Evolutionary conservation across 2,888 invertebrate genomes (phyloP).

Genomic region (Apodemia duryi): DNA sequence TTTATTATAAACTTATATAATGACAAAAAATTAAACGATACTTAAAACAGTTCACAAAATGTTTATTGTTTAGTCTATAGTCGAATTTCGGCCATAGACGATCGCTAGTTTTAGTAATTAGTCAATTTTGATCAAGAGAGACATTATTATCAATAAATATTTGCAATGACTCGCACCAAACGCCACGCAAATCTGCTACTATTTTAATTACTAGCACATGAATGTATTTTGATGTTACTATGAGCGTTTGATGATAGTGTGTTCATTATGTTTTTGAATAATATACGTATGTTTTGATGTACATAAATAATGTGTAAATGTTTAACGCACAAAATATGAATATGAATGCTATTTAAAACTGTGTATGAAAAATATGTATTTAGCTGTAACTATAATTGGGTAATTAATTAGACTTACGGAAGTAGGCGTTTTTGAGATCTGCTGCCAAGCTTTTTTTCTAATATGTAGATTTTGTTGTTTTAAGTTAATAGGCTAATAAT

Average conservation of each 20-base stretch:
- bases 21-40: too few species aligned
- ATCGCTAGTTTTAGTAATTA: too few species aligned
- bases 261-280: slow-evolving; percentile 68
- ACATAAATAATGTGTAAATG: slow-evolving; percentile 78
- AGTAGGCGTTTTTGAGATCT: slow-evolving; percentile 51
- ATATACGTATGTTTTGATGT: slow-evolving; percentile 77
- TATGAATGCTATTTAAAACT: slow-evolving; percentile 37
- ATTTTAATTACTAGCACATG: slow-evolving; percentile 30
- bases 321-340: slow-evolving; percentile 77
- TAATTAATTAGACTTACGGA: slow-evolving; percentile 60
- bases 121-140: too few species aligned
- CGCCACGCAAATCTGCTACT: not conserved
- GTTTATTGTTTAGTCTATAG: too few species aligned
- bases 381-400: slow-evolving; percentile 66
- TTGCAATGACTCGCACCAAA: not conserved
- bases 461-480: slow-evolving; percentile 26
- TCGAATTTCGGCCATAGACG: too few species aligned
- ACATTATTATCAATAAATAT: too few species aligned
- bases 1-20: too few species aligned
- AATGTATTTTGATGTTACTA: slow-evolving; percentile 57
- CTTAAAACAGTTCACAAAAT: too few species aligned
- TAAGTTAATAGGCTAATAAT: slow-evolving; percentile 17
- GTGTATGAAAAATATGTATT: slow-evolving; percentile 59
- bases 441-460: slow-evolving; percentile 38
- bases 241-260: slow-evolving; percentile 66